A percentile compares a stretch with the other conserved stretches of the same genome.
phyloP scores from a whole-genome alignment of 35 echinoderm and acorn worm species.

The Acanthaster planci region DNA sequence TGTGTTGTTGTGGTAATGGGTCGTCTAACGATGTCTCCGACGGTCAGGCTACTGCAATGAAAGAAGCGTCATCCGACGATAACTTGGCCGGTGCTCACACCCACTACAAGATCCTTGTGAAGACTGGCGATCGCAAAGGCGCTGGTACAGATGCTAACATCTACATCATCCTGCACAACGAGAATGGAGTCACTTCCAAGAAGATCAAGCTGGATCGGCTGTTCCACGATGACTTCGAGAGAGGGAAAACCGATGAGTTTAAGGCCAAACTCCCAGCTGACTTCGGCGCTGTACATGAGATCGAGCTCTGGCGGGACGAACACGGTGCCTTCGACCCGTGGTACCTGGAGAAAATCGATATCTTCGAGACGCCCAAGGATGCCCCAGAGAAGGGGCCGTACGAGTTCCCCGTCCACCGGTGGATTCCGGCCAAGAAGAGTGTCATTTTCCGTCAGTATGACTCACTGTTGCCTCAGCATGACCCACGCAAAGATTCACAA shows the following conservation, averaged over 20 bases:
- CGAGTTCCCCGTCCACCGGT: slow-evolving; percentile 66
- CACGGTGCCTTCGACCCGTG: slow-evolving; percentile 55
- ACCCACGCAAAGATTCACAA: slow-evolving; percentile 31
- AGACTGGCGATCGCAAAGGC: slow-evolving; percentile 72
- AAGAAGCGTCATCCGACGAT: neutral
- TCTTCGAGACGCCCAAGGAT: slow-evolving; percentile 6
- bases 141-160: slow-evolving; percentile 75
- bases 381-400: slow-evolving; percentile 13
- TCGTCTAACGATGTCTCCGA: neutral
- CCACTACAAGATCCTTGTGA: slow-evolving; percentile 39
- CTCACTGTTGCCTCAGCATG: slow-evolving; percentile 54
- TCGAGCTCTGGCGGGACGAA: slow-evolving; percentile 79
- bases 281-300: slow-evolving; percentile 43
- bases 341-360: slow-evolving; percentile 71
- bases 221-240: slow-evolving; percentile 69
- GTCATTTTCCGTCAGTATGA: slow-evolving; percentile 48
- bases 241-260: slow-evolving; percentile 51
- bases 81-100: neutral
- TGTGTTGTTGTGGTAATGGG: neutral
- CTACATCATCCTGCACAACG: slow-evolving; percentile 45
- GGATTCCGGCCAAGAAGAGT: slow-evolving; percentile 47
- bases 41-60: neutral
- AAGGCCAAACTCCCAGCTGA: neutral
- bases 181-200: slow-evolving; percentile 34
- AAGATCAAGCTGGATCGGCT: slow-evolving; percentile 41